Conservation (phyloP, 2,888 invertebrate genomes). For the Napeogenes inachia region DNA sequence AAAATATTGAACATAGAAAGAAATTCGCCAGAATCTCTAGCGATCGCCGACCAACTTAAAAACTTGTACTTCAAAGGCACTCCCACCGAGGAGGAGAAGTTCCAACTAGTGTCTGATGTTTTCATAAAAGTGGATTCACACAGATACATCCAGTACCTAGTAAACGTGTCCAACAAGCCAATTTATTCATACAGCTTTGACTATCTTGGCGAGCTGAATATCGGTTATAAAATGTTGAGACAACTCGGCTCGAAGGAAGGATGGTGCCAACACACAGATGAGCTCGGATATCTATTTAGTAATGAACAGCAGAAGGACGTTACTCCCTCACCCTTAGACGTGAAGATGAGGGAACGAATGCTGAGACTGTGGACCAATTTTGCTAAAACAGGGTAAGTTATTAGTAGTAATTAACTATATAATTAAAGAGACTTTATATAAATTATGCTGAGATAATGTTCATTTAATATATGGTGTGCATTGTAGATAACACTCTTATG, state of each 20-base stretch:
- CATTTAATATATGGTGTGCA: too few relatives aligned
- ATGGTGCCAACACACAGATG: conserved; percentile 39
- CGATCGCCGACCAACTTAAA: conserved; percentile 51
- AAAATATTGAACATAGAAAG: conserved; percentile 49
- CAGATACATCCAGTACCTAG: conserved; percentile 57
- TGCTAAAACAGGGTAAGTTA: conserved; percentile 66
- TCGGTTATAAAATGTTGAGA: conserved; percentile 39
- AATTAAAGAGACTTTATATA: too few relatives aligned
- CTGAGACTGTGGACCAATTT: conserved; percentile 69
- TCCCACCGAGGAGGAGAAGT: conserved; percentile 47
- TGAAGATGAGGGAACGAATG: conserved; percentile 64
- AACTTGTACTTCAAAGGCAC: conserved; percentile 54
- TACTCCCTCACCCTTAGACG: conserved; percentile 53
- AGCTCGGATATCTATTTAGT: conserved; percentile 62
- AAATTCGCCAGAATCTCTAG: conserved; percentile 49
- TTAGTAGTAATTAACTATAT: too few relatives aligned
- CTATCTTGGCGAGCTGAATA: conserved; percentile 60
- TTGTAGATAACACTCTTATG: too few relatives aligned
- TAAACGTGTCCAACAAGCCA: conserved; percentile 55
- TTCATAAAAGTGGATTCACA: conserved; percentile 51
- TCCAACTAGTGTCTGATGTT: conserved; percentile 54
- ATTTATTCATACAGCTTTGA: conserved; percentile 66
- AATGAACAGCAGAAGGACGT: conserved; percentile 51
- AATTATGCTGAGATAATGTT: too few relatives aligned
- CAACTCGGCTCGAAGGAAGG: conserved; percentile 45